Evolutionary conservation across 2,797 vertebrate species (phyloP), one percentile per base, ranked within the genome.

Genomic region (Artibeus lituratus): DNA sequence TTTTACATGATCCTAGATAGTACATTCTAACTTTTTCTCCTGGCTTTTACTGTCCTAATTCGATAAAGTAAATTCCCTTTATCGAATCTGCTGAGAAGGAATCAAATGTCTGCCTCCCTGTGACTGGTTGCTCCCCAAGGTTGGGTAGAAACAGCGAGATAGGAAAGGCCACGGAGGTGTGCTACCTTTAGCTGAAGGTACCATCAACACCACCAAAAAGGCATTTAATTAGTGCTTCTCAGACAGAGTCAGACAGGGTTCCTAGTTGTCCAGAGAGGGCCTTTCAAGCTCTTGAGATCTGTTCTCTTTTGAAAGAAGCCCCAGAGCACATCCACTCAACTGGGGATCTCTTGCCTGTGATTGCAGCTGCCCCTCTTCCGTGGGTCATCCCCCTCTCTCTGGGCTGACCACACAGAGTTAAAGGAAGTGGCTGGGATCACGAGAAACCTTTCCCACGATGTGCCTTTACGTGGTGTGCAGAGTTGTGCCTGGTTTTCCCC

Each of bases 401-500:
- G 35, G 82, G 73, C 47, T 95, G 94, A 77, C 91, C 86, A 47
- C 42, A 59, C 77, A 77, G 83, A 87, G 44, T 87, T 55, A 81
- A 74, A 89, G 57, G 65, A 62, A 59, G 32, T 32, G 70, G 44
- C 89, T 67, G n/a, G 87, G 82, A 65, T 39, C 69, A 11, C 85
- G 72, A 90, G 5, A 91, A 93, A 82, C 11, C 55, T 24, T 86
- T 26, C 85, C 69, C 35, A 0, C 47, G 35, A n/a, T 55, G 51
- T 59, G 78, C 91, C 95, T 81, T 67, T 44, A 69, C 62, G 80
- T 74, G 74, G 22, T 69, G 22, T 83, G 55, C 35, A 70, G 80
- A 85, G 35, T 90, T 85, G 39, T 39, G 67, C 47, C 74, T 96
- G 95, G n/a, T 32, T 59, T 94, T 93, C 69, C 49, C 57, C 69